Evolutionary conservation across 2,113 vertebrate species (phyloP), one percentile per base, ranked within the genome.

Genomic region (Laticauda colubrina): DNA sequence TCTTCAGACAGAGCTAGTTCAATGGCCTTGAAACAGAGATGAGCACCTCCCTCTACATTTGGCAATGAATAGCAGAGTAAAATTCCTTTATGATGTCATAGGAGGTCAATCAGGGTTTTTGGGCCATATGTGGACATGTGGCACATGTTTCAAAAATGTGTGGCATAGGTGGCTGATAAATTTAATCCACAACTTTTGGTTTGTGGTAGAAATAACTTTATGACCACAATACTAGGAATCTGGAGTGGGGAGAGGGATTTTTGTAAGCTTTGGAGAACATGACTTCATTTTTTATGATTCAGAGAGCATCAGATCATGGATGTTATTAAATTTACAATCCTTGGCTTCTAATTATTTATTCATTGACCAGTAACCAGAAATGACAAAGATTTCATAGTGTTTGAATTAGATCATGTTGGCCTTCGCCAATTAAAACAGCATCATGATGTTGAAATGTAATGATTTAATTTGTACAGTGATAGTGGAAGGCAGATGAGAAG

Each of bases 101-200:
- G 26, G 59, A 90, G 18, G 18, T 29, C 48, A 51, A 51, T 51
- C 48, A 51, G 48, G 48, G 8, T 8, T 98, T 98, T 98, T 98
- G 98, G 98, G 99, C 99, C 99, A 99, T 98, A 98, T 99, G 98
- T 98, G 98, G 98, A 97, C 96, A 55, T 96, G 97, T 98, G 98
- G 96, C 95, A 90, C 1, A 2, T 39, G 93, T 95, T 96, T 97
- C 95, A 97, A 96, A 97, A 92, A 96, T 95, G 95, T 94, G 95
- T 94, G 97, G 96, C 90, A 91, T 91, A 92, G 5, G 93, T 95
- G 96, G 95, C 91, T 21, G 23, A 96, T 56, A 94, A 89, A 93
- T 96, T 95, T 91, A 91, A 95, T 94, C 93, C 88, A 20, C 18
- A 64, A 64, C 45, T 95, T 97, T 95, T 87, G 93, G 91, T n/a